A percentile compares a stretch with the other conserved stretches of the same genome.
Evolutionary conservation across 2,797 vertebrate species (phyloP).

Genomic region (Schizopygopsis pylzovi): DNA sequence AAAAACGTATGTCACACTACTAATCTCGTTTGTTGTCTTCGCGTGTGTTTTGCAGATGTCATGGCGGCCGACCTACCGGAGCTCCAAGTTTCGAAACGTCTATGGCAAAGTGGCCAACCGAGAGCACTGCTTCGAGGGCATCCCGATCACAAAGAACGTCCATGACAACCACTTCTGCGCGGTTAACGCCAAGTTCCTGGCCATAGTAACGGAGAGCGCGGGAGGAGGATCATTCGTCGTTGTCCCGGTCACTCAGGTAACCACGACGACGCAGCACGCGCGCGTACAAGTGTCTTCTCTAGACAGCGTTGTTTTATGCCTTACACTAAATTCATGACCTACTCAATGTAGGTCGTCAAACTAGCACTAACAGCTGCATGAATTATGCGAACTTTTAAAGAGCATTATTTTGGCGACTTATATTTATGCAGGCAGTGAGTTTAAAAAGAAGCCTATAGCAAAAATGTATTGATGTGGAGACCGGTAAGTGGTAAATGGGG

Average conservation of each 20-base stretch:
- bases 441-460: neutral
- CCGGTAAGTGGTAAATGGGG: neutral
- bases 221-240: conserved; percentile 95
- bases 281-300: neutral
- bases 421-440: neutral
- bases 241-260: conserved; percentile 92
- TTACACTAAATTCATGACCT: conserved; percentile 51
- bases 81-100: conserved; percentile 99
- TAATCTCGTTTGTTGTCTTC: conserved; percentile 1
- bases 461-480: neutral
- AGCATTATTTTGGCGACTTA: neutral
- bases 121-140: conserved; percentile 95
- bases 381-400: neutral
- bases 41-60: conserved; percentile 86
- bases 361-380: neutral
- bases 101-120: conserved; percentile 94
- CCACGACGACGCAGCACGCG: conserved; percentile 21
- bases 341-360: conserved; percentile 36
- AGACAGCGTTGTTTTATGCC: conserved; percentile 12
- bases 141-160: conserved; percentile 98
- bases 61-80: conserved; percentile 99
- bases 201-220: conserved; percentile 93
- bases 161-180: conserved; percentile 99
- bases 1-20: neutral
- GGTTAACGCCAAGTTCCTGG: conserved; percentile 92